Base-by-base conservation (phyloP, 2,888 invertebrate species). In the Amiota communis region DNA sequence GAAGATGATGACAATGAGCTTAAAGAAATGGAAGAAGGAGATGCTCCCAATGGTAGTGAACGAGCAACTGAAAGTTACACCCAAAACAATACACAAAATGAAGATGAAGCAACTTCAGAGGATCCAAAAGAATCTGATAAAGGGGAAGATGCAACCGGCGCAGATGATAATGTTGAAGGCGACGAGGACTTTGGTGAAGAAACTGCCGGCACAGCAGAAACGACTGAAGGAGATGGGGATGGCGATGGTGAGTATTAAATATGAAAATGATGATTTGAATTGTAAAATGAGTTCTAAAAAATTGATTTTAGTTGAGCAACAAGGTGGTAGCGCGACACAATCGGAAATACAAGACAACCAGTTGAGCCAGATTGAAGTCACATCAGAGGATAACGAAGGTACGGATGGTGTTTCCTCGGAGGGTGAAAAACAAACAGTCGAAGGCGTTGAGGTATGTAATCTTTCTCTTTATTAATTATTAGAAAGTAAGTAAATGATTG, bases 401-500 rank as follows among this genome's bases (percentile, higher is more conserved):
- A 80, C 87, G 47, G 90, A 88, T 86, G 92, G 91, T 51, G 93
- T 92, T 20, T 92, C 92, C 73, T 93, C 93, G 0, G 93, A 93
- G 83, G 92, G 92, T 20, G 93, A 93, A 85, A 93, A 93, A 80
- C 91, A 91, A 64, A 87, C 90, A 8, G 89, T 90, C 15, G 90
- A 90, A 75, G 84, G 83, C 61, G 79, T 89, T 11, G 89, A 89
- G 80, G 89, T 88, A 81, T n/a, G 67, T 68, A 23, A 51, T 13
- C 53, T 9, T 53, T 13, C 15, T 0, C 6, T 53, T 20, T 0
- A 59, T 36, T 36, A 4, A 20, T 15, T 17, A 17, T 59, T 59
- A 59, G 15, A 59, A 59, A 59, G 12, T 59, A 20, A 59, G 20
- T 4, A 15, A 59, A 15, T 53, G 53, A 59, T 59, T 20, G 59